These are phyloP conservation scores for Indicator maculatus DNA, from an alignment of 2,113 vertebrate species.

Conservation along the genomic window DNA sequence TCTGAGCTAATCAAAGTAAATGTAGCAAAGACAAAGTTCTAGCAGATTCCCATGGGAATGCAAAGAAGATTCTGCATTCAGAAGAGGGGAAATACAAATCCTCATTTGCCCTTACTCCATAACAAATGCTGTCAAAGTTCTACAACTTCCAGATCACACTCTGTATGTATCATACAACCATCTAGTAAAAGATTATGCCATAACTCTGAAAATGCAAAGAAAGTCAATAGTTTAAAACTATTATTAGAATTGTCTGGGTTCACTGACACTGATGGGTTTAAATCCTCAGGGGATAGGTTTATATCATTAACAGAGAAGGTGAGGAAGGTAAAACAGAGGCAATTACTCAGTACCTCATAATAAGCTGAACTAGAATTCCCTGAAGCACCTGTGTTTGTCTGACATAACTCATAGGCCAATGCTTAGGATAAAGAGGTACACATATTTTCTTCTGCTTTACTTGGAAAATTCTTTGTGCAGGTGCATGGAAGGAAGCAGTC, in stretches of 20 bases:
- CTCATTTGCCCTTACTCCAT: constrained; percentile 2
- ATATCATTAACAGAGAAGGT: neutral
- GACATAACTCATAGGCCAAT: neutral
- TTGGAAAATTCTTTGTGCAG: neutral
- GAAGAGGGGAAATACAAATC: constrained; percentile 26
- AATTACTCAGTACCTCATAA: constrained; percentile 21
- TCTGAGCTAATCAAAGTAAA: neutral
- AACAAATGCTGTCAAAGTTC: constrained; percentile 1
- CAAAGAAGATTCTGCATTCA: neutral
- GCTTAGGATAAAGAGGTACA: neutral
- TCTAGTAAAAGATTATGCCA: neutral
- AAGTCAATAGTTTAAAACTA: neutral
- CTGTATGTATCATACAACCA: neutral
- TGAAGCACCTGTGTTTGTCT: constrained; percentile 21
- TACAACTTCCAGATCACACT: neutral
- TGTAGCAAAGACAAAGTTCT: neutral
- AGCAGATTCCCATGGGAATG: neutral
- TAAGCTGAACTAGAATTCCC: constrained; percentile 17
- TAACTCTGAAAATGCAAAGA: neutral
- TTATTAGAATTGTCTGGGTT: neutral
- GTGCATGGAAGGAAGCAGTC: neutral
- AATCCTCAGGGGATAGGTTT: neutral
- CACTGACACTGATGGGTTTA: constrained; percentile 10
- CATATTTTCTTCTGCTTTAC: neutral
- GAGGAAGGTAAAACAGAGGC: constrained; percentile 33